These are phyloP conservation scores for Cariama cristata DNA, from an alignment of 2,113 vertebrate genomes.

Conservation along the genomic window DNA sequence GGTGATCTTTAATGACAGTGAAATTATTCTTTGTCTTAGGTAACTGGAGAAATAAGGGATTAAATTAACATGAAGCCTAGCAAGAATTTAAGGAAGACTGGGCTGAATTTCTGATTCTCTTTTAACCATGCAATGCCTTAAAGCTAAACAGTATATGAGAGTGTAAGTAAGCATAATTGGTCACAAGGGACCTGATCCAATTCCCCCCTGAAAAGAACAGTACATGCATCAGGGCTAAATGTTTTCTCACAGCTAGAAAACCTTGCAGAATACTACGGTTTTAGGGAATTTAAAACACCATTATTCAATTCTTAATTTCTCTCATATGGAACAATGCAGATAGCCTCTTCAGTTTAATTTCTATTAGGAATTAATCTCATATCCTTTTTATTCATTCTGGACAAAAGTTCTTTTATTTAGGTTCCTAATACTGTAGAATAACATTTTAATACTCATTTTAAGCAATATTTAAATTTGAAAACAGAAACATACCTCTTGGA, in stretches of 20 bases:
- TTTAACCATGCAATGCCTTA: background rate
- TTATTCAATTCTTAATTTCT: background rate
- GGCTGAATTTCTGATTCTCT: background rate
- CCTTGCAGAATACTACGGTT: background rate
- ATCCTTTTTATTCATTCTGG: background rate
- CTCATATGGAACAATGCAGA: background rate
- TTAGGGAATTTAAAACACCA: background rate
- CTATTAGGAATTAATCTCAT: background rate
- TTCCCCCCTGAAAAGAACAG: background rate
- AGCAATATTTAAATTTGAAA: conserved; percentile 15
- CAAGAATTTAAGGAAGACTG: background rate
- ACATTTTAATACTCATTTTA: background rate
- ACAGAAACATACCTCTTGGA: background rate
- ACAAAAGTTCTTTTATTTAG: background rate
- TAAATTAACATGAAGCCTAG: background rate
- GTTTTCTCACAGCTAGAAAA: background rate
- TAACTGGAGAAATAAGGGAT: conserved; percentile 13
- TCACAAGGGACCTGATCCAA: background rate
- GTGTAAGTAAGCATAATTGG: background rate
- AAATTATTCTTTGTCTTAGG: background rate
- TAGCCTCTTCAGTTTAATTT: background rate
- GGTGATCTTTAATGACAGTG: background rate
- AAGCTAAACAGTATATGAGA: background rate
- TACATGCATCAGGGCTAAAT: background rate
- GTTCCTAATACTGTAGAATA: background rate